These are phyloP conservation scores for Scaptomyza reducta DNA, from an alignment of 2,888 invertebrate genomes.

Conservation along the genomic window DNA sequence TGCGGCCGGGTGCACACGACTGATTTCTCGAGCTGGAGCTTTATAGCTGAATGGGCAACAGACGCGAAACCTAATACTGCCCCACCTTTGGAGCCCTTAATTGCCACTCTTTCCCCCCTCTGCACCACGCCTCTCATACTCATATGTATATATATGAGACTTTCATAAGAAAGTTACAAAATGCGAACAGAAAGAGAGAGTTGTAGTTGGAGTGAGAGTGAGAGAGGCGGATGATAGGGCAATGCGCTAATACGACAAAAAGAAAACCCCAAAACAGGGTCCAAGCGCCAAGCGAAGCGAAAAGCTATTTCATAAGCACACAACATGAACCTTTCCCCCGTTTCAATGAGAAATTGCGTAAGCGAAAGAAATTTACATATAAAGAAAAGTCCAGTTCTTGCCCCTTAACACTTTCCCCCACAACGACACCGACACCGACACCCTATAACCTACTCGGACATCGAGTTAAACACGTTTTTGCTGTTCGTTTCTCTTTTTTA, in stretches of 20 bases:
- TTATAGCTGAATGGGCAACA: conserved; percentile 38
- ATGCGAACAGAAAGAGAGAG: neutral
- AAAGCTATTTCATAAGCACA: conserved; percentile 47
- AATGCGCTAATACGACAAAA: conserved; percentile 39
- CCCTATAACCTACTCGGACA: conserved; percentile 48
- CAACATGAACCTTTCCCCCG: no score
- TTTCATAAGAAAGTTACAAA: conserved; percentile 74
- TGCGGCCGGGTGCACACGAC: conserved; percentile 45
- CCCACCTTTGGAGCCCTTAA: conserved; percentile 46
- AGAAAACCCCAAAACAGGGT: conserved; percentile 17
- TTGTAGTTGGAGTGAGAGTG: neutral
- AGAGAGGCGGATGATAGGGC: neutral
- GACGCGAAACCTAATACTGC: no score
- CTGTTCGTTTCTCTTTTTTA: conserved; percentile 23
- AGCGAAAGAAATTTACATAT: conserved; percentile 46
- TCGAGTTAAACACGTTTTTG: conserved; percentile 60
- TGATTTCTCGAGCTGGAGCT: conserved; percentile 33
- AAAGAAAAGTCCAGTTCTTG: conserved; percentile 35
- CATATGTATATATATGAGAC: conserved; percentile 19
- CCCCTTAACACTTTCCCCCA: neutral
- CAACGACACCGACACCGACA: neutral
- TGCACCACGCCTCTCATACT: no score
- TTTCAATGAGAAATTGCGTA: conserved; percentile 33
- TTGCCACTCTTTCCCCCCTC: no score
- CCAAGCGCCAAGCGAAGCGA: conserved; percentile 41